phyloP scores from a whole-genome alignment of 2,797 vertebrate genomes.

The Macroramphosus scolopax region DNA sequence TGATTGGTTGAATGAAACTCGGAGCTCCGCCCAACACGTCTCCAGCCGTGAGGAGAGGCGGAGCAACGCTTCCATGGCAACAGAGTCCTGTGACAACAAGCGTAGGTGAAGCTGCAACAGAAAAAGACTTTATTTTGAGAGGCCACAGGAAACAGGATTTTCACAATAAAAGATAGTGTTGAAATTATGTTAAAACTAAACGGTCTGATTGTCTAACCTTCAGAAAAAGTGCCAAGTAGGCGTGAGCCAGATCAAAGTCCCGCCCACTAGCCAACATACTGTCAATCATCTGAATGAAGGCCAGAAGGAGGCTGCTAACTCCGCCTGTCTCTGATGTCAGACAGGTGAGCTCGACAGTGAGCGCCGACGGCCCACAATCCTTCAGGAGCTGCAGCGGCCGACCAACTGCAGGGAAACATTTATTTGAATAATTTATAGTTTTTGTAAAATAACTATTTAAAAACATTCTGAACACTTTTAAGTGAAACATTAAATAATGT shows the following conservation, averaged over 20 bases:
- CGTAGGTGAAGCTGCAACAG: constrained; percentile 84
- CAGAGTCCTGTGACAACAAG: constrained; percentile 79
- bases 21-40: constrained; percentile 84
- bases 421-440: too few species aligned
- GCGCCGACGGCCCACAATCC: constrained; percentile 83
- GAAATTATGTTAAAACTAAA: not conserved
- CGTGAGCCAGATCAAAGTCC: constrained; percentile 91
- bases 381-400: constrained; percentile 80
- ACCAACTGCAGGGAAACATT: constrained; percentile 67
- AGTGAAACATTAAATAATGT: too few species aligned
- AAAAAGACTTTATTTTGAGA: not conserved
- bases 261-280: constrained; percentile 82
- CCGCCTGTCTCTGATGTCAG: constrained; percentile 86
- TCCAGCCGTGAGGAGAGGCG: constrained; percentile 78
- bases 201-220: constrained; percentile 77
- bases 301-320: constrained; percentile 76
- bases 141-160: too few species aligned
- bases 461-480: too few species aligned
- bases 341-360: constrained; percentile 83
- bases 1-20: constrained; percentile 85
- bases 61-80: constrained; percentile 78
- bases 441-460: too few species aligned
- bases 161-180: constrained; percentile 20
- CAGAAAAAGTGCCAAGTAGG: constrained; percentile 90
- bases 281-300: constrained; percentile 88